Percentiles rank a stretch among this genome's conserved stretches.
These are phyloP conservation scores for Acanthiza pusilla DNA, from an alignment of 2,797 vertebrate genomes.

Conservation along the genomic window DNA sequence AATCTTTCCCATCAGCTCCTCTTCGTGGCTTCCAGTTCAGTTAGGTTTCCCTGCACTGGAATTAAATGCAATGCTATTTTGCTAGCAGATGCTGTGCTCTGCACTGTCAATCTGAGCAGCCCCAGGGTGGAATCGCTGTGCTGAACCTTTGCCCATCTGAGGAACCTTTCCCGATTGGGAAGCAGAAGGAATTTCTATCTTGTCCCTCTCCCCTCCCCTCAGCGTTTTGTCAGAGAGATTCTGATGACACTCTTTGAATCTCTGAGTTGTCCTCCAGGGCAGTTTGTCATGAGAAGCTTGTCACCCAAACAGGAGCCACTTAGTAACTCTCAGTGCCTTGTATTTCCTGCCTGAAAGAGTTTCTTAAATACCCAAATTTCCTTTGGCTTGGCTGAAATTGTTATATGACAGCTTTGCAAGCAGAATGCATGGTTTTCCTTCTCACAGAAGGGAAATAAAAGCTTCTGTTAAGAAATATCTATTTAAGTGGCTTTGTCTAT, in stretches of 20 bases:
- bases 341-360: neutral
- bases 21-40: accelerated
- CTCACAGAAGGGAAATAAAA: neutral
- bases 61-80: accelerated
- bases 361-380: neutral
- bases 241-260: neutral
- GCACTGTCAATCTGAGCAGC: neutral
- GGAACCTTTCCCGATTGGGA: neutral
- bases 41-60: neutral
- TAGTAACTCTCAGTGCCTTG: neutral
- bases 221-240: neutral
- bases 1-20: too few species aligned
- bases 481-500: neutral
- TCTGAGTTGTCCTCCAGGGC: neutral
- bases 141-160: neutral
- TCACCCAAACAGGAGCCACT: neutral
- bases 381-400: neutral
- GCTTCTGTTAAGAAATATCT: neutral
- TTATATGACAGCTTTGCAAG: neutral
- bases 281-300: neutral
- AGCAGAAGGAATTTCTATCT: neutral
- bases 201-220: neutral
- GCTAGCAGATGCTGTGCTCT: neutral
- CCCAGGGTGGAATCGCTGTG: accelerated
- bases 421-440: neutral